Evolutionary conservation across 2,113 vertebrate species (phyloP).

Genomic region (Pantherophis guttatus): DNA sequence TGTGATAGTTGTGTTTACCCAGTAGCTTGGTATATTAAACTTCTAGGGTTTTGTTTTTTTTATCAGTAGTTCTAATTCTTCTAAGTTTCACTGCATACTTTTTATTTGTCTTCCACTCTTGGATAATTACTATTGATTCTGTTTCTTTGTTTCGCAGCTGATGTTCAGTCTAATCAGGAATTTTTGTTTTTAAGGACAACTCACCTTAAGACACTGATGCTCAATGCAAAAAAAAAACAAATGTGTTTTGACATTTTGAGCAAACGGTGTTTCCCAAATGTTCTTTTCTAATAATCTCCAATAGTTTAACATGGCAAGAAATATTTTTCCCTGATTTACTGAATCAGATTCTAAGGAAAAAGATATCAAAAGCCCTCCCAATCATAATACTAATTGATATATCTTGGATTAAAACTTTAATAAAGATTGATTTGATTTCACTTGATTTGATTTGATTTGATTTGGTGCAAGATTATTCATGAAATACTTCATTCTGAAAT

Average conservation of each 20-base stretch:
- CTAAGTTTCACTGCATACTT: background rate
- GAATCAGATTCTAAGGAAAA: background rate
- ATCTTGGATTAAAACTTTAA: background rate
- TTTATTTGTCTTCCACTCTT: constrained; percentile 25
- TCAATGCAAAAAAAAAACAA: constrained; percentile 46
- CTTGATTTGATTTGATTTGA: background rate
- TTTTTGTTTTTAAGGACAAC: constrained; percentile 46
- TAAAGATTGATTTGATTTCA: background rate
- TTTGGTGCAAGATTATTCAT: background rate
- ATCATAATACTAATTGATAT: too few species aligned
- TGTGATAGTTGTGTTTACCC: background rate
- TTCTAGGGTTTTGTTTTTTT: background rate
- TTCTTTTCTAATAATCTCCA: constrained; percentile 28
- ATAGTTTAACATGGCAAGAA: constrained; percentile 7
- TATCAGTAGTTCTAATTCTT: constrained; percentile 6
- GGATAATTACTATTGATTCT: constrained; percentile 15
- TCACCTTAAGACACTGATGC: constrained; percentile 51
- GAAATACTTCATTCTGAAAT: background rate
- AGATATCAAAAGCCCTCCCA: too few species aligned
- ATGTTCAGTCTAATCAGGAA: constrained; percentile 53
- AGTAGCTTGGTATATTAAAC: background rate
- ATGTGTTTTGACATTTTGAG: constrained; percentile 51
- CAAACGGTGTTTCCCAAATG: constrained; percentile 31
- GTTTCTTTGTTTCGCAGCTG: constrained; percentile 44
- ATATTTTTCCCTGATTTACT: constrained; percentile 12